Base-by-base conservation (phyloP, 2,888 invertebrate species). In the Eubasilissa splendida region DNA sequence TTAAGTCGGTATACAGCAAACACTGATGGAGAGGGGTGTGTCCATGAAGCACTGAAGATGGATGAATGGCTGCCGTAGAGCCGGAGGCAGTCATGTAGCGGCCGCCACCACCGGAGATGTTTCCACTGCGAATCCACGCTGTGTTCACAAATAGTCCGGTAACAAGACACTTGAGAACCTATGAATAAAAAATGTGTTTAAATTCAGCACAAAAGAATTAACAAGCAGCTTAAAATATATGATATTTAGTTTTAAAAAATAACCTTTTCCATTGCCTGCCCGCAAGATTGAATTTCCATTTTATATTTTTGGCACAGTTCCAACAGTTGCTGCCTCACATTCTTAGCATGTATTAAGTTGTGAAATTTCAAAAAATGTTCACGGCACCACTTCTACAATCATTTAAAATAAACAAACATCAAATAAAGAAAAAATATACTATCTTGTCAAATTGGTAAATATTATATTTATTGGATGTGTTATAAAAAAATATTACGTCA, bases 341-440 rank as follows among this genome's bases (percentile, higher is more conserved):
- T 95, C 66, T 91, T 88, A 0, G 96, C 97, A 86, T 96, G 96
- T 60, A 92, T 89, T 86, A 99, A 91, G 89, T 97, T 97, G 84
- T 96, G 92, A 83, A 92, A 91, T 87, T 97, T 95, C 74, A 98
- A 89, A 87, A 93, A 97, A 88, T 98, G 96, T 85, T 97, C 96
- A 86, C 93, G 94, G 86, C 98, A 98, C 97, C 97, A 98, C 87
- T 91, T 91, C 92, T 93, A 87, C n/a, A 88, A 89, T 22, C 60
- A 14, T 60, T 9, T n/a, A 60, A 22, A 22, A 22, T 22, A 60
- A 60, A 60, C 11, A 60, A n/a, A 22, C 4, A 9, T 11, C 60
- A 33, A 33, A 63, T 33, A 12, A 63, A 63, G 42, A 9, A 4
- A 63, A 33, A 12, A 33, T 31, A 63, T 7, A 31, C 31, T 33